Conservation (phyloP, 2,888 invertebrate species). For the Ceratothoa steindachneri region DNA sequence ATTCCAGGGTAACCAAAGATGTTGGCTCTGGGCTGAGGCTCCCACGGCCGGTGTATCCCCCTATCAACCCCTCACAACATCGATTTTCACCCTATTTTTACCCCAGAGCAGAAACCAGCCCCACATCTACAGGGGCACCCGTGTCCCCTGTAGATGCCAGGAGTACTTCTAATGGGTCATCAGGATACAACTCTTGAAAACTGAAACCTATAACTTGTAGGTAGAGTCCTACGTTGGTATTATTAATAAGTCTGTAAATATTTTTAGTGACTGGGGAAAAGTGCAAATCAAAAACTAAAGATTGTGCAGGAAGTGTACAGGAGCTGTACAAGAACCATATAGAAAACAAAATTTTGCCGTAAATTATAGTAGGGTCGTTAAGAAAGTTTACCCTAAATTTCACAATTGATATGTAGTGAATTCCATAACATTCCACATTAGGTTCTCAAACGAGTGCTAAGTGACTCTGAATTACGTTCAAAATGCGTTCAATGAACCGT, state of each 20-base stretch:
- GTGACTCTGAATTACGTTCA: no score
- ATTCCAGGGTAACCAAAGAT: background rate
- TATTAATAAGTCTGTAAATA: background rate
- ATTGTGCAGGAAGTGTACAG: no score
- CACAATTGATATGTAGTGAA: no score
- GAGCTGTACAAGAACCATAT: no score
- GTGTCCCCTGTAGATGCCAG: background rate
- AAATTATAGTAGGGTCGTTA: no score
- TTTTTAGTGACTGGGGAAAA: background rate
- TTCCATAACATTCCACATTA: no score
- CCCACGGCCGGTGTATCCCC: conserved; percentile 39
- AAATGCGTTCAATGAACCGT: no score
- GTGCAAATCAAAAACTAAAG: no score
- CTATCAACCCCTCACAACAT: conserved; percentile 26
- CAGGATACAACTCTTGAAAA: background rate
- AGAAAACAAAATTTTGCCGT: no score
- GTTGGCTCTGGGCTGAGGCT: conserved; percentile 20
- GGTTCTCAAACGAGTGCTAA: no score
- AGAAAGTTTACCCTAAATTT: no score
- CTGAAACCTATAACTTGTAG: background rate
- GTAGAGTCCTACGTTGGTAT: background rate
- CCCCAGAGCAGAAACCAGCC: conserved; percentile 24
- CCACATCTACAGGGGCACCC: background rate
- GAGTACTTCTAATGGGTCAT: background rate
- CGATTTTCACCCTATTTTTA: conserved; percentile 43